These are phyloP conservation scores for Chrosomus eos DNA, from an alignment of 2,797 vertebrate species.

Conservation along the genomic window DNA sequence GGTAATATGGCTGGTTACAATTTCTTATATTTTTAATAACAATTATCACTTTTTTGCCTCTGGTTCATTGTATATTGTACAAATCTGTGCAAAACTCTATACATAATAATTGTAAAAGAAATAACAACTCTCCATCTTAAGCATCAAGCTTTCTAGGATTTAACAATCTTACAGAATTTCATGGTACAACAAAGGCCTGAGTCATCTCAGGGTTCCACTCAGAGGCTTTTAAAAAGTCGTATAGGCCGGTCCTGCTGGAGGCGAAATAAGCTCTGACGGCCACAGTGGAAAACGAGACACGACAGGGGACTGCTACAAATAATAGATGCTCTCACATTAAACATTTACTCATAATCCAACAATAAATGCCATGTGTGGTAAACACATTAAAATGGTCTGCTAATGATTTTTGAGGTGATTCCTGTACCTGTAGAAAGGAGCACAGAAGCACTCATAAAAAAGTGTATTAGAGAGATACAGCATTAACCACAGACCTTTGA, in stretches of 20 bases:
- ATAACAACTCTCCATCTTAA: not conserved
- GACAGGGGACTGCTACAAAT: not conserved
- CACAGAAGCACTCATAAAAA: not conserved
- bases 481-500: slow-evolving; percentile 71
- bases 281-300: not conserved
- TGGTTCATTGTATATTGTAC: not conserved
- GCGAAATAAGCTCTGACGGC: not conserved
- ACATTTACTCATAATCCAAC: not conserved
- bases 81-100: not conserved
- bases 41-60: not conserved
- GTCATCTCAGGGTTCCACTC: not conserved
- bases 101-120: not conserved
- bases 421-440: not conserved
- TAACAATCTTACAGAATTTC: not conserved
- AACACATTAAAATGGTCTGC: not conserved
- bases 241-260: not conserved
- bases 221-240: slow-evolving; percentile 2
- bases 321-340: slow-evolving; percentile 2
- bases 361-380: not conserved
- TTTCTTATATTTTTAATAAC: not conserved
- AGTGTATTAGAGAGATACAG: not conserved
- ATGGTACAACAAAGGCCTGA: not conserved
- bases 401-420: not conserved
- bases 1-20: not conserved
- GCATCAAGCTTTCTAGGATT: not conserved